Conservation (phyloP, 2,113 vertebrate genomes). For the Centrocercus urophasianus region DNA sequence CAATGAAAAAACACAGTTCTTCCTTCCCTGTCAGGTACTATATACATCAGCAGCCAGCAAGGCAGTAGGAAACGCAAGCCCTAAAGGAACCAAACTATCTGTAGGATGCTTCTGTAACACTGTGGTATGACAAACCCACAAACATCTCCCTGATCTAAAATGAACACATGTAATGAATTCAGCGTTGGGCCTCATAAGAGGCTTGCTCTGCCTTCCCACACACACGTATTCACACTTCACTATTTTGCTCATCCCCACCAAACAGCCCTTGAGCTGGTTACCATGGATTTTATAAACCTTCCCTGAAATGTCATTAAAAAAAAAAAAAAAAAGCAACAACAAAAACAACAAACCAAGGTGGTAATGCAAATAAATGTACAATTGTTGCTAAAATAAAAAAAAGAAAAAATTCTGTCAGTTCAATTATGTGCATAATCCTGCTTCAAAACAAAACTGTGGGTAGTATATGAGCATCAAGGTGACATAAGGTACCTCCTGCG, state of each 20-base stretch:
- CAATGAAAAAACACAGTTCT: background rate
- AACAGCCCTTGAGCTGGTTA: background rate
- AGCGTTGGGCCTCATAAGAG: background rate
- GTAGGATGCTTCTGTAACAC: background rate
- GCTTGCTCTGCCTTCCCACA: background rate
- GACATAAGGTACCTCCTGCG: background rate
- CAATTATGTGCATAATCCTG: background rate
- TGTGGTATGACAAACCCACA: background rate
- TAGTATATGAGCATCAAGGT: background rate
- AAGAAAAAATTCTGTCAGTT: background rate
- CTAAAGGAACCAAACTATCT: background rate
- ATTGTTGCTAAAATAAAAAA: background rate
- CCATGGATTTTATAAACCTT: fast-evolving
- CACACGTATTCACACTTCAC: background rate
- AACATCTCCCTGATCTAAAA: background rate
- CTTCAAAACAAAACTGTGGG: background rate
- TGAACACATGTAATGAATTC: background rate
- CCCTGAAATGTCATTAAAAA: background rate
- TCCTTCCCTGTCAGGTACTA: background rate
- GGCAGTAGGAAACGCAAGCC: fast-evolving
- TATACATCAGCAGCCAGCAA: fast-evolving
- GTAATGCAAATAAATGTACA: background rate
- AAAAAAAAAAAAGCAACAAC: background rate
- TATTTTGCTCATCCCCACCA: background rate
- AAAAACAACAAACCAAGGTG: background rate